Evolutionary conservation across 2,113 vertebrate species (phyloP).

Genomic region (Poeciliopsis retropinna): DNA sequence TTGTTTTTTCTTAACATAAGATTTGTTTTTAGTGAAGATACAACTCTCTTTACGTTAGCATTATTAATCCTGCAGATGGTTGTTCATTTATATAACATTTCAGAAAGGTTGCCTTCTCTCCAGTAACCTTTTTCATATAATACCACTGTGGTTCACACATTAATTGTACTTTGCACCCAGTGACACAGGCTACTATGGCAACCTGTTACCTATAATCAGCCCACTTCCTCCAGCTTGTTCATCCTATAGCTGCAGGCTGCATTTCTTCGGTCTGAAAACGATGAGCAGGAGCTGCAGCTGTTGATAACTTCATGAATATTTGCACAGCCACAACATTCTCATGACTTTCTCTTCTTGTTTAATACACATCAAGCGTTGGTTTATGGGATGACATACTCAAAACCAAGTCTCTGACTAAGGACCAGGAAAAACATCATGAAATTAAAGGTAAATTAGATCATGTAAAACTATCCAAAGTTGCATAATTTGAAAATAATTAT

Average conservation of each 20-base stretch:
- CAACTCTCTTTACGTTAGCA: not conserved
- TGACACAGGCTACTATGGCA: constrained; percentile 8
- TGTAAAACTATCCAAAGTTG: constrained; percentile 2
- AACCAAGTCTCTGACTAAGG: not conserved
- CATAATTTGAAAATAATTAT: not conserved
- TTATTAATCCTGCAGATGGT: not conserved
- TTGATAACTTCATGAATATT: not conserved
- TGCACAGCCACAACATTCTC: not conserved
- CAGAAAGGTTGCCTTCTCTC: not conserved
- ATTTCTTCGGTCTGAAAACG: not conserved
- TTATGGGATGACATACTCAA: not conserved
- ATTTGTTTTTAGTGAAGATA: no score
- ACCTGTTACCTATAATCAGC: not conserved
- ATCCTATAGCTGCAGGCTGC: not conserved
- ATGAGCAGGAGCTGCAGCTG: not conserved
- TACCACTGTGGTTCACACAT: not conserved
- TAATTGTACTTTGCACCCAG: not conserved
- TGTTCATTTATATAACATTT: not conserved
- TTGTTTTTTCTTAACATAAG: not conserved
- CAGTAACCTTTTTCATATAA: not conserved
- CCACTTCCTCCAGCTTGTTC: not conserved
- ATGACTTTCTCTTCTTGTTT: not conserved
- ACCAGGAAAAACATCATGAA: constrained; percentile 10
- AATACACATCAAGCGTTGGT: not conserved
- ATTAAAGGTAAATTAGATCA: not conserved